These are phyloP conservation scores for Drosophila pectinifera DNA, from an alignment of 1,140 invertebrate genomes.

Conservation along the genomic window DNA sequence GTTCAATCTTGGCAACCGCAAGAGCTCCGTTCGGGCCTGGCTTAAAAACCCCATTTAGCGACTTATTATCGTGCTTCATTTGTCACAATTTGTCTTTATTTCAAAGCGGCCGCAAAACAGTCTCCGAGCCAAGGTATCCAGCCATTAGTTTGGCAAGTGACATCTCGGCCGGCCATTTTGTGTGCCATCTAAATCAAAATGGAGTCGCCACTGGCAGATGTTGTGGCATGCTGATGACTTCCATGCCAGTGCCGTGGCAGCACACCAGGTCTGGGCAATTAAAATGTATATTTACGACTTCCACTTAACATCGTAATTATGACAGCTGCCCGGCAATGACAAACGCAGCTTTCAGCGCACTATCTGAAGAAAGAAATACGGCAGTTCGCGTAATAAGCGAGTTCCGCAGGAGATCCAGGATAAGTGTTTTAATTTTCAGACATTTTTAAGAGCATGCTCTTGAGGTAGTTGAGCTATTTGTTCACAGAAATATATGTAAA, in stretches of 20 bases:
- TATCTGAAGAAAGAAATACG: slow-evolving; percentile 1
- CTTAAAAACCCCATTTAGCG: slow-evolving; percentile 57
- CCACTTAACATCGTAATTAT: slow-evolving; percentile 70
- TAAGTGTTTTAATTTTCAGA: slow-evolving; percentile 1
- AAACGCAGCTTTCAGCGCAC: slow-evolving; percentile 18
- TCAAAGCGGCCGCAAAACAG: slow-evolving; percentile 6
- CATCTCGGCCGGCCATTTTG: slow-evolving; percentile 18
- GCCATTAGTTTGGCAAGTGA: slow-evolving; percentile 6
- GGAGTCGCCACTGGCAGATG: slow-evolving; percentile 27
- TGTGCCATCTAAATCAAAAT: slow-evolving; percentile 46
- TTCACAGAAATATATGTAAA: too few relatives aligned
- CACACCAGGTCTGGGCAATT: slow-evolving; percentile 50
- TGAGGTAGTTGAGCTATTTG: rapidly evolving
- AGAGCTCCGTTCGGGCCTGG: slow-evolving; percentile 19
- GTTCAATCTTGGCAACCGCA: slow-evolving; percentile 60
- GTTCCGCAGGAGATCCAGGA: slow-evolving; percentile 8
- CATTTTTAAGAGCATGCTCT: too few relatives aligned
- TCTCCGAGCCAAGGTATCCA: slow-evolving; percentile 2
- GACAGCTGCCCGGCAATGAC: slow-evolving; percentile 51
- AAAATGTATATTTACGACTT: slow-evolving; percentile 75
- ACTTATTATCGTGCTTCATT: slow-evolving; percentile 59
- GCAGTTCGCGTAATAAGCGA: slow-evolving; percentile 5
- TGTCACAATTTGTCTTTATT: slow-evolving; percentile 60
- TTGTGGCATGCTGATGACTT: neutral
- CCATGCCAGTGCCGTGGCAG: neutral